Evolutionary conservation across 2,888 invertebrate genomes (phyloP).

Genomic region (Dolomedes plantarius): DNA sequence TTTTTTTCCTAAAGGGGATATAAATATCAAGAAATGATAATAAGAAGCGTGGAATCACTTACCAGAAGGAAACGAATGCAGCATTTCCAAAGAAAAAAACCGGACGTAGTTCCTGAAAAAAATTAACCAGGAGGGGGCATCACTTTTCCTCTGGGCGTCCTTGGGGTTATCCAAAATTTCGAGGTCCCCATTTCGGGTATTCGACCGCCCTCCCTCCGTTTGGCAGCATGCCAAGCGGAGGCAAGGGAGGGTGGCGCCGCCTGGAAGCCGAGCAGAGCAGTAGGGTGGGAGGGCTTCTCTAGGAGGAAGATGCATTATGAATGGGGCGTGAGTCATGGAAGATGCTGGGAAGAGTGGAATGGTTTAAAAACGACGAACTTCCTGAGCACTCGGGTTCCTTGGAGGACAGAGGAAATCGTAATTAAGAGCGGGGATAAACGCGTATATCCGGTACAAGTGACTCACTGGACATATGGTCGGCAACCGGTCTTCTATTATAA

Average conservation of each 20-base stretch:
- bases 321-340: slow-evolving; percentile 49
- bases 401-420: slow-evolving; percentile 59
- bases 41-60: slow-evolving; percentile 3
- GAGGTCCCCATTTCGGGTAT: slow-evolving; percentile 17
- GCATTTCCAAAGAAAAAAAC: slow-evolving; percentile 45
- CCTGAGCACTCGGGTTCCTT: slow-evolving; percentile 48
- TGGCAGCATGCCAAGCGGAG: slow-evolving; percentile 56
- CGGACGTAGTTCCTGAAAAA: slow-evolving; percentile 23
- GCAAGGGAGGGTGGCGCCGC: slow-evolving; percentile 14
- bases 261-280: neutral
- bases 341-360: slow-evolving; percentile 42
- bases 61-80: neutral
- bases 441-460: slow-evolving; percentile 47
- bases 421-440: slow-evolving; percentile 48
- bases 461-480: neutral
- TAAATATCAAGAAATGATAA: too few species aligned
- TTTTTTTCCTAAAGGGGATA: too few species aligned
- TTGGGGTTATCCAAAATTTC: slow-evolving; percentile 31
- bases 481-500: neutral
- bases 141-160: slow-evolving; percentile 13
- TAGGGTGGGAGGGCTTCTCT: slow-evolving; percentile 27
- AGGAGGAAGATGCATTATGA: slow-evolving; percentile 51
- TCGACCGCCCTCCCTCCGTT: slow-evolving; percentile 26
- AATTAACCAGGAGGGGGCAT: slow-evolving; percentile 1
- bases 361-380: slow-evolving; percentile 54